phyloP scores from a whole-genome alignment of 2,888 invertebrate genomes.

The Nephrotoma appendiculata region DNA sequence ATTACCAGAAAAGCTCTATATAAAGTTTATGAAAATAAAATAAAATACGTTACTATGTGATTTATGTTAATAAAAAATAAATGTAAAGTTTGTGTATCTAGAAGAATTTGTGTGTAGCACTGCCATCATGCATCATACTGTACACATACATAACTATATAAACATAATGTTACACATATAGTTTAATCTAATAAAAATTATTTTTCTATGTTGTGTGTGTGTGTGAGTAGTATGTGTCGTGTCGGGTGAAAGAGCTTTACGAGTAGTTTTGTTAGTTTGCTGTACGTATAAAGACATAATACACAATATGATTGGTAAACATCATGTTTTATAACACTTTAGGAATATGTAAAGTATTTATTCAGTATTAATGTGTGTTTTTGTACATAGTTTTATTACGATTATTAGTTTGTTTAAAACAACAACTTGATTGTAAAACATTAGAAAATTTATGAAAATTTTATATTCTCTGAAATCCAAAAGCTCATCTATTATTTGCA shows the following conservation, averaged over 20 bases:
- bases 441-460: not conserved
- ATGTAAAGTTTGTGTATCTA: not conserved
- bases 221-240: not conserved
- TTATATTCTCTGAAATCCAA: not conserved
- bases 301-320: not conserved
- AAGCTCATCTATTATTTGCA: too few relatives aligned
- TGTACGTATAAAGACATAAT: not conserved
- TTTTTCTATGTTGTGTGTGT: not conserved
- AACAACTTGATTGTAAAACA: not conserved
- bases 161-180: not conserved
- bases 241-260: not conserved
- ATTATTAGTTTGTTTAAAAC: not conserved
- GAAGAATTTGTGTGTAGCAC: not conserved
- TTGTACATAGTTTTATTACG: not conserved
- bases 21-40: not conserved
- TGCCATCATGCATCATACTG: not conserved
- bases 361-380: not conserved
- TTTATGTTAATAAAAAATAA: not conserved
- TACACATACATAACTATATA: not conserved
- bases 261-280: not conserved
- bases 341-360: not conserved
- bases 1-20: not conserved
- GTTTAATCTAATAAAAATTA: not conserved
- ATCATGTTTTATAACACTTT: not conserved
- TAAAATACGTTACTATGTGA: not conserved